Percentiles rank a stretch among this genome's conserved stretches.
Conservation (phyloP, 2,888 invertebrate species). For the Brenthis ino region DNA sequence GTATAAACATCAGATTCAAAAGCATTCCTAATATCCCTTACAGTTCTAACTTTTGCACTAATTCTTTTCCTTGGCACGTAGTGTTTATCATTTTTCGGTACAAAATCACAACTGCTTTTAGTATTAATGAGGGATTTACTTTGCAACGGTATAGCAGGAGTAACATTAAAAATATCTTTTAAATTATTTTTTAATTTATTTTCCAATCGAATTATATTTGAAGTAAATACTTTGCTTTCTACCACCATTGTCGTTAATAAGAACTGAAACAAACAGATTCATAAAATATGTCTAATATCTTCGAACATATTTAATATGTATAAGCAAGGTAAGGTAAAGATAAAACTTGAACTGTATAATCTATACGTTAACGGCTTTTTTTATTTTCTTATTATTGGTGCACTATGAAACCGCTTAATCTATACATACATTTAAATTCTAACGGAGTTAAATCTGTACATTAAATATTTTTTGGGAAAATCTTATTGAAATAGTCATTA, state of each 20-base stretch:
- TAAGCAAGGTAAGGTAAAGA: no score
- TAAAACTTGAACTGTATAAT: no score
- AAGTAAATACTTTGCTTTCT: conserved; percentile 56
- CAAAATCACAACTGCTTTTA: conserved; percentile 52
- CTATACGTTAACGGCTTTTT: no score
- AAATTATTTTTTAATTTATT: conserved; percentile 54
- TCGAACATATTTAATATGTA: not conserved
- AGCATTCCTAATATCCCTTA: conserved; percentile 61
- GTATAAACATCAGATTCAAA: conserved; percentile 65
- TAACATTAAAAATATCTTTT: conserved; percentile 55
- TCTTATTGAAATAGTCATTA: no score
- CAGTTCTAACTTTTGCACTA: conserved; percentile 66
- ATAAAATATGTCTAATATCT: not conserved
- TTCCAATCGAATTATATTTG: conserved; percentile 57
- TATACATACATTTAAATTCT: no score
- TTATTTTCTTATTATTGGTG: no score
- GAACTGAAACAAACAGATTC: conserved; percentile 44
- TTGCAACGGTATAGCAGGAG: conserved; percentile 49
- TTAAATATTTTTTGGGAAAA: no score
- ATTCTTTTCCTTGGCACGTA: conserved; percentile 64
- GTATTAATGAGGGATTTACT: conserved; percentile 35
- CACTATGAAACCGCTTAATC: no score
- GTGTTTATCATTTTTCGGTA: conserved; percentile 58
- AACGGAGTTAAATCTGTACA: no score
- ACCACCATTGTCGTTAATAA: conserved; percentile 49